Conservation (phyloP, 1,140 invertebrate genomes). For the Orchesella cincta region DNA sequence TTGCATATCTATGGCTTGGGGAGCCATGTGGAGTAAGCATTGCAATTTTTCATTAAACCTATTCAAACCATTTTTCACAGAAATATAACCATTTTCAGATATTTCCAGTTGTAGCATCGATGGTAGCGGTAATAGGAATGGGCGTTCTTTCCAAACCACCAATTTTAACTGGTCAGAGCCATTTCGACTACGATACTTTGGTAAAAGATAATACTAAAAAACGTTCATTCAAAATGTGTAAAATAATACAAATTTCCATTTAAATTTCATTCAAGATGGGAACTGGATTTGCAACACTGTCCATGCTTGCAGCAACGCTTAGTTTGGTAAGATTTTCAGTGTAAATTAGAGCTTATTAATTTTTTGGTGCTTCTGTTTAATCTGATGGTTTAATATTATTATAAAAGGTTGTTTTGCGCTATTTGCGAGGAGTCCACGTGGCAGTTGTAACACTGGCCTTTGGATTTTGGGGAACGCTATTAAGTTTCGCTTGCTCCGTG, state of each 20-base stretch:
- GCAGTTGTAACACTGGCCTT: conserved; percentile 11
- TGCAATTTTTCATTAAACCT: too few relatives aligned
- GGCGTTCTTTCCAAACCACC: conserved; percentile 59
- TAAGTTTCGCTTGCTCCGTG: background rate
- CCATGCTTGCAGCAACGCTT: conserved; percentile 5
- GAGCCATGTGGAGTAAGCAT: conserved; percentile 87
- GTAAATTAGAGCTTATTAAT: too few relatives aligned
- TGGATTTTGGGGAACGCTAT: conserved; percentile 21
- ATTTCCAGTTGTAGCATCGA: conserved; percentile 77
- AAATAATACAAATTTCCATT: too few relatives aligned
- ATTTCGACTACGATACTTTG: conserved; percentile 1
- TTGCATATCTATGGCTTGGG: conserved; percentile 82
- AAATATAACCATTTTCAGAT: too few relatives aligned
- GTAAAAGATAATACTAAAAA: too few relatives aligned
- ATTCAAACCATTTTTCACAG: too few relatives aligned
- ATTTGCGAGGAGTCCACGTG: conserved; percentile 13
- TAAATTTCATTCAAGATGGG: conserved; percentile 6
- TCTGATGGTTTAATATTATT: too few relatives aligned
- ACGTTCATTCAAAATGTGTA: too few relatives aligned
- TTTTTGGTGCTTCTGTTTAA: too few relatives aligned
- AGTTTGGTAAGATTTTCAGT: too few relatives aligned
- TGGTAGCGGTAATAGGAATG: conserved; percentile 79
- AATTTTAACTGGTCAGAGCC: background rate
- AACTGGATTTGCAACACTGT: background rate
- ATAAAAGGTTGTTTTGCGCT: conserved; percentile 12